These are phyloP conservation scores for Danio aesculapii DNA, from an alignment of 2,797 vertebrate species.

Conservation along the genomic window DNA sequence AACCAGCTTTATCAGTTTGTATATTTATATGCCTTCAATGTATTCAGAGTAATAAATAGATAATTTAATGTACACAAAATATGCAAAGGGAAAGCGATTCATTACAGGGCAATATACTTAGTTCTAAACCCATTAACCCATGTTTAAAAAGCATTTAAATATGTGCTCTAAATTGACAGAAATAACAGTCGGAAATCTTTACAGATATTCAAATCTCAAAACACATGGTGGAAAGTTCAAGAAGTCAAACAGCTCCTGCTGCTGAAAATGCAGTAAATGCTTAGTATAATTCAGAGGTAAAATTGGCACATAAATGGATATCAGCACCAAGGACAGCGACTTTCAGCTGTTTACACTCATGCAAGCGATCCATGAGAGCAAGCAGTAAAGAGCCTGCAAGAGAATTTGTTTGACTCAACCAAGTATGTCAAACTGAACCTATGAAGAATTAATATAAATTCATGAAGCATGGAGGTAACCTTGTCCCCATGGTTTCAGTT, in stretches of 20 bases:
- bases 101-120: neutral
- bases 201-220: no score
- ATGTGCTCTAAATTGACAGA: neutral
- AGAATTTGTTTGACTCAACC: neutral
- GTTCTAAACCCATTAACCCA: neutral
- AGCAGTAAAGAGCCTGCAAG: neutral
- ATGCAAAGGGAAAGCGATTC: neutral
- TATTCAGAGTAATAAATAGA: neutral
- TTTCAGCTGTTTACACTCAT: conserved; percentile 23
- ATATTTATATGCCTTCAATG: conserved; percentile 11
- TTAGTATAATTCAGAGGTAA: neutral
- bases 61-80: neutral
- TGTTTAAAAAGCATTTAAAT: neutral
- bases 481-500: neutral
- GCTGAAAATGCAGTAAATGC: conserved; percentile 2
- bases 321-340: conserved; percentile 51
- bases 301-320: neutral
- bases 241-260: conserved; percentile 3
- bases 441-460: neutral
- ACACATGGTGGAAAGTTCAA: conserved; percentile 4
- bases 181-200: neutral
- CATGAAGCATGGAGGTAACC: neutral
- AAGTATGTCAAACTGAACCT: neutral
- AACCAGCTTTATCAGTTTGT: neutral
- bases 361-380: conserved; percentile 1